Evolutionary conservation across 64 coral and sea anemone species (phyloP).

Genomic region (Actinia tenebrosa): DNA sequence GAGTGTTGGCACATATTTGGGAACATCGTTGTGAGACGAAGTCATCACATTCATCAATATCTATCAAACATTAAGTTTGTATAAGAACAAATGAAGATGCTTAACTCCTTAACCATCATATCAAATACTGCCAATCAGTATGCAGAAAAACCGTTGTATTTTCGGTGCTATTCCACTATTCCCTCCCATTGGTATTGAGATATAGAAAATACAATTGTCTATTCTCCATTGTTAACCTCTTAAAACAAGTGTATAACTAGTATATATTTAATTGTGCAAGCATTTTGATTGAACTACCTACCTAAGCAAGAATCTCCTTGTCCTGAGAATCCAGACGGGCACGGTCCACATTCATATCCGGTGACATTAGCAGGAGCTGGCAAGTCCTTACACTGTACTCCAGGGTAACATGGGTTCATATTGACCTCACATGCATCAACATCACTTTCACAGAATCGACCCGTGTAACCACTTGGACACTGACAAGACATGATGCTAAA

Average conservation of each 20-base stretch:
- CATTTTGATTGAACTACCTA: neutral
- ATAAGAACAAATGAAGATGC: neutral
- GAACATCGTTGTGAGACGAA: neutral
- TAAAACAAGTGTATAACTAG: no score
- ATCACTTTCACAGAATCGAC: slow-evolving; percentile 40
- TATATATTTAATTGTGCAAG: no score
- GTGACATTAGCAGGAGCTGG: slow-evolving; percentile 41
- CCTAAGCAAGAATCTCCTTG: slow-evolving; percentile 32
- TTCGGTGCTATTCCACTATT: no score
- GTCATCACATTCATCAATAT: slow-evolving; percentile 38
- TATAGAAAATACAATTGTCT: no score
- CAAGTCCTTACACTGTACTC: slow-evolving; percentile 43
- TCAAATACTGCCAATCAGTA: no score
- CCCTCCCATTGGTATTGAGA: no score
- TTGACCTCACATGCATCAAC: slow-evolving; percentile 43
- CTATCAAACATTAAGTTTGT: slow-evolving; percentile 24
- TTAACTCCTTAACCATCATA: no score
- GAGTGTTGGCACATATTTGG: slow-evolving; percentile 35
- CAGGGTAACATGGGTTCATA: slow-evolving; percentile 48
- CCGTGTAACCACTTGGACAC: slow-evolving; percentile 36
- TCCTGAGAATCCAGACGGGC: slow-evolving; percentile 41
- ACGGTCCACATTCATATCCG: slow-evolving; percentile 47
- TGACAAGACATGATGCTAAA: slow-evolving; percentile 21
- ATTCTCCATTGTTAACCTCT: no score
- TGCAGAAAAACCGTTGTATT: no score